phyloP scores from a whole-genome alignment of 2,113 vertebrate genomes.

The Sigmodon hispidus region DNA sequence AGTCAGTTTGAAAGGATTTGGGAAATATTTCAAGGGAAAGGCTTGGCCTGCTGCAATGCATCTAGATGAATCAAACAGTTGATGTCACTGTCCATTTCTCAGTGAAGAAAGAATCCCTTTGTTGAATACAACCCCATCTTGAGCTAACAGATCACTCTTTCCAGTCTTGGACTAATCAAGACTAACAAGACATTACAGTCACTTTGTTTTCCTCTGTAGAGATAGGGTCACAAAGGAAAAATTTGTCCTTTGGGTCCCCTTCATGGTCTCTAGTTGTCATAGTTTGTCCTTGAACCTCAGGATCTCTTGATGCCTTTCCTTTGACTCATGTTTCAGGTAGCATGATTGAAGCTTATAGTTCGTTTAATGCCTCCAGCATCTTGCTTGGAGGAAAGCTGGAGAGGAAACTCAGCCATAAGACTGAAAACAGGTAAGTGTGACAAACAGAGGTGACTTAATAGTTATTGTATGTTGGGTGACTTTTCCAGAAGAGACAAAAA shows the following conservation, averaged over 20 bases:
- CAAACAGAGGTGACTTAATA: not conserved
- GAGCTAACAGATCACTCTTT: conserved; percentile 40
- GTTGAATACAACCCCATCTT: conserved; percentile 14
- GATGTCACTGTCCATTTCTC: conserved; percentile 62
- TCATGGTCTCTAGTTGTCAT: not conserved
- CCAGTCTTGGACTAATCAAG: not conserved
- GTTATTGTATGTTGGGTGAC: not conserved
- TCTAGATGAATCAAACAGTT: conserved; percentile 61
- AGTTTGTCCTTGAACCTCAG: not conserved
- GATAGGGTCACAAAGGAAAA: not conserved
- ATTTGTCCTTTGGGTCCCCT: not conserved
- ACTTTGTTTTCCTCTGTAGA: not conserved
- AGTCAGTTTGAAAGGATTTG: conserved; percentile 61
- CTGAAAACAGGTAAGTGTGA: not conserved
- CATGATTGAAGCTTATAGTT: not conserved
- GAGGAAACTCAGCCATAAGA: not conserved
- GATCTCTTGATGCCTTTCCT: not conserved
- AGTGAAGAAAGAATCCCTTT: conserved; percentile 57
- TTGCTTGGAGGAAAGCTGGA: not conserved
- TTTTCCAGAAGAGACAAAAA: not conserved
- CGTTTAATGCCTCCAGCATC: not conserved
- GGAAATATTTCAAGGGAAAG: conserved; percentile 47
- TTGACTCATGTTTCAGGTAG: conserved; percentile 29
- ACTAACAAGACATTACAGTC: not conserved
- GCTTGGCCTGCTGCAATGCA: conserved; percentile 41